Conservation (phyloP, 53 echinoderm and acorn worm species). For the Echinarachnius parma region DNA sequence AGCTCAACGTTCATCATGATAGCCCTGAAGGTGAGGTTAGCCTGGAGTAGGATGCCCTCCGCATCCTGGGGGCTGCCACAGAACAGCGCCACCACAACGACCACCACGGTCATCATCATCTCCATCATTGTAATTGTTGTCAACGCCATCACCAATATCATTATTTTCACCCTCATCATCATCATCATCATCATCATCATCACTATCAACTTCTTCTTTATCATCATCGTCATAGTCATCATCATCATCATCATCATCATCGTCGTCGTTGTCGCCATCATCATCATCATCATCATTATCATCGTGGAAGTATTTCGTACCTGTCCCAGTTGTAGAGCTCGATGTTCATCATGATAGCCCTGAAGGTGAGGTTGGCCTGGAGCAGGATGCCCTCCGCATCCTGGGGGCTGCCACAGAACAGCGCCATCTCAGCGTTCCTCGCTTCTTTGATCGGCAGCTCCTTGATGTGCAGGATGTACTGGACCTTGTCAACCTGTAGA, state of each 20-base stretch:
- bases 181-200: no score
- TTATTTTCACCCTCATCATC: no score
- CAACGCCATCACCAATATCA: neutral
- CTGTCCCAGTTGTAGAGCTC: slow-evolving; percentile 97
- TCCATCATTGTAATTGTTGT: neutral
- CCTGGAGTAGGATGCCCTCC: slow-evolving; percentile 88
- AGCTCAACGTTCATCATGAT: slow-evolving; percentile 90
- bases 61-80: slow-evolving; percentile 92
- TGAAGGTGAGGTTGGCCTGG: slow-evolving; percentile 77
- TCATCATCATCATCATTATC: neutral
- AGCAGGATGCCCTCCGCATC: slow-evolving; percentile 93
- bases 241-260: slow-evolving; percentile 4
- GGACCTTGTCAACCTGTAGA: slow-evolving; percentile 96
- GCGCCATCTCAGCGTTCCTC: slow-evolving; percentile 93
- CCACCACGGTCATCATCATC: neutral
- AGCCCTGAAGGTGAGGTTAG: slow-evolving; percentile 79
- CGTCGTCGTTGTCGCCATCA: neutral
- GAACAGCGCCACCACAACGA: slow-evolving; percentile 94
- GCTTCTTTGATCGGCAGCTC: slow-evolving; percentile 89
- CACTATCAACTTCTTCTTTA: no score
- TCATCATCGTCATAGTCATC: no score
- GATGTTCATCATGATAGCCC: slow-evolving; percentile 94
- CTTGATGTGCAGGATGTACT: slow-evolving; percentile 97
- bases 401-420: slow-evolving; percentile 88
- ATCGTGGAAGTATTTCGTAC: slow-evolving; percentile 27